Evolutionary conservation across 2,888 invertebrate genomes (phyloP), one percentile per base, ranked within the genome.

Genomic region (Andrena dorsata): DNA sequence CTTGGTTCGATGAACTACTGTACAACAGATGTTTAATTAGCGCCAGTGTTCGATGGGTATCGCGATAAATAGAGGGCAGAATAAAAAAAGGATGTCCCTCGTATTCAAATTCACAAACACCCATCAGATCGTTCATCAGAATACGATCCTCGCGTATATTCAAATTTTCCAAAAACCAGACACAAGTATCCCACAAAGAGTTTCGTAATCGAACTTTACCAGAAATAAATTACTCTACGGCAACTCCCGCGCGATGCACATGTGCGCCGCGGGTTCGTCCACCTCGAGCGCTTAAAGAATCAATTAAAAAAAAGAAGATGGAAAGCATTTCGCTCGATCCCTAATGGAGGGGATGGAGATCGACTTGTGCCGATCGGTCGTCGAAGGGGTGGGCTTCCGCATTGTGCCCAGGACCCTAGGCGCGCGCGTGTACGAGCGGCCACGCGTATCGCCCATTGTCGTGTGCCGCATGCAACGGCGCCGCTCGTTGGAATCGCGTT

Each of bases 371-470:
- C 70, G 60, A 26, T 30, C n/a, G 65, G 1, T 10, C 20, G 60
- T 26, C n/a, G 30, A 30, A 70, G 68, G 77, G 74, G 77, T 58
- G 70, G 64, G 30, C 72, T 65, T 72, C 26, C 51, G 71, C 64
- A 77, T 83, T 83, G 77, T 77, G 26, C 64, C 71, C 71, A 68
- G 70, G 58, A 68, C 74, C 77, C 71, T 32, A 68, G 71, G 61
- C 58, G 71, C 30, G 72, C 79, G 76, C 56, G 63, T 63, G 32
- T 56, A 64, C 68, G 65, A 70, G 71, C 77, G 51, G 47, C 61
- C 71, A 69, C 71, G 71, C 76, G 49, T 70, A 83, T 74, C 75
- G 76, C 73, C 76, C 73, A 83, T 87, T 85, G 86, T 87, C 77
- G 76, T 60, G 41, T 41, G 41, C 13, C 71, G 60, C n/a, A 20